These are phyloP conservation scores for Oncopeltus fasciatus DNA, from an alignment of 1,140 invertebrate genomes.

Conservation along the genomic window DNA sequence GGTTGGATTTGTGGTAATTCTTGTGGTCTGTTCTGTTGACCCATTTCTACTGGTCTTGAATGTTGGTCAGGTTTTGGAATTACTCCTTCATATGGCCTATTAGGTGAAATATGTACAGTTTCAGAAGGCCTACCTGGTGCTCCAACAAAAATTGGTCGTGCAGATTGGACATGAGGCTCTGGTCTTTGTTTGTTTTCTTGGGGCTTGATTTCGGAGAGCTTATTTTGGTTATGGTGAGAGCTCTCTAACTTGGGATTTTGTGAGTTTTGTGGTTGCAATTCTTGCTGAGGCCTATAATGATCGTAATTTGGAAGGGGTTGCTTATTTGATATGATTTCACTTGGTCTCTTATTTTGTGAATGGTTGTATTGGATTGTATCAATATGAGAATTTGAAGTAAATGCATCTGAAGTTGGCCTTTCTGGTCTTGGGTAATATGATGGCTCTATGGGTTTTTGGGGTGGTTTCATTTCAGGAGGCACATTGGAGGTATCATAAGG, in stretches of 20 bases:
- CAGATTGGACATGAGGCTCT: not conserved
- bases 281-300: not conserved
- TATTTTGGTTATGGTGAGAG: not conserved
- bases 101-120: not conserved
- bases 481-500: not conserved
- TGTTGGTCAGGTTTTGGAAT: not conserved
- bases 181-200: not conserved
- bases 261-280: not conserved
- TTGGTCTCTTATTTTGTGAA: not conserved
- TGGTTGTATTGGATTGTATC: not conserved
- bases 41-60: not conserved
- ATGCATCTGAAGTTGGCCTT: not conserved
- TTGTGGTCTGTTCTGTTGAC: not conserved
- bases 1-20: not conserved
- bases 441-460: not conserved
- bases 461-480: not conserved
- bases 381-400: not conserved
- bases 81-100: not conserved
- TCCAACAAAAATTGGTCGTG: not conserved
- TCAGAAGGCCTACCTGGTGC: not conserved
- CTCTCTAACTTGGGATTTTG: not conserved
- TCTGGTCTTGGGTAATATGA: slow-evolving; percentile 7
- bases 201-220: not conserved
- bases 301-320: not conserved
- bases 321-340: not conserved